Evolutionary conservation across 2,888 invertebrate genomes (phyloP).

Genomic region (Bibio marci): DNA sequence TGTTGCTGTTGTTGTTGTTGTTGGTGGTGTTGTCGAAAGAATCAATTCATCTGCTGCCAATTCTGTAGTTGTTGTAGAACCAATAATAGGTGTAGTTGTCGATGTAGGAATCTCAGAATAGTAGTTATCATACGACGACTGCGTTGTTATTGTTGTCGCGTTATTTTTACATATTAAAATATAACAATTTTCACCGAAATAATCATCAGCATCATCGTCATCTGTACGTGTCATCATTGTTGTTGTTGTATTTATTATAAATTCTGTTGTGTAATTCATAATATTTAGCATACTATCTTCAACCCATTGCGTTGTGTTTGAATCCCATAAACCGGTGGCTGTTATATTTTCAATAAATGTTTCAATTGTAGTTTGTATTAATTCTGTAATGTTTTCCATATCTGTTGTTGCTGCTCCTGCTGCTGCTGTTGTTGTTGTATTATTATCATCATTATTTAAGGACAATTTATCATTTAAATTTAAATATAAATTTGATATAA

Average conservation of each 20-base stretch:
- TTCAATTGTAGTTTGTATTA: constrained; percentile 13
- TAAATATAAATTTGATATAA: background rate
- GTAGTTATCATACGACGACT: background rate
- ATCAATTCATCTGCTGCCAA: background rate
- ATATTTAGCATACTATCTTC: too few relatives aligned
- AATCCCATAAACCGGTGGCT: constrained; percentile 4
- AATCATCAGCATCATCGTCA: background rate
- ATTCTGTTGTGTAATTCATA: too few relatives aligned
- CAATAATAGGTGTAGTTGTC: background rate
- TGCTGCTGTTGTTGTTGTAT: background rate
- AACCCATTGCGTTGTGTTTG: too few relatives aligned
- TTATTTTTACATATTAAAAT: background rate
- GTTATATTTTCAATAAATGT: constrained; percentile 12
- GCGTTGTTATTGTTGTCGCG: background rate
- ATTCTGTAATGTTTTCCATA: constrained; percentile 7
- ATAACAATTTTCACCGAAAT: background rate
- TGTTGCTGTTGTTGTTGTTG: background rate
- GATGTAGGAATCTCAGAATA: background rate
- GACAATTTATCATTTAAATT: too few relatives aligned
- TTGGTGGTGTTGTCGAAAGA: constrained; percentile 2
- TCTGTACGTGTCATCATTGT: background rate
- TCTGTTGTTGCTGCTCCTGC: background rate
- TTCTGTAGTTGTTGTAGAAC: background rate
- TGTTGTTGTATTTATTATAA: background rate
- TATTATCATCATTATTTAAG: background rate